phyloP scores from a whole-genome alignment of 2,797 vertebrate species.

The Lutra lutra region DNA sequence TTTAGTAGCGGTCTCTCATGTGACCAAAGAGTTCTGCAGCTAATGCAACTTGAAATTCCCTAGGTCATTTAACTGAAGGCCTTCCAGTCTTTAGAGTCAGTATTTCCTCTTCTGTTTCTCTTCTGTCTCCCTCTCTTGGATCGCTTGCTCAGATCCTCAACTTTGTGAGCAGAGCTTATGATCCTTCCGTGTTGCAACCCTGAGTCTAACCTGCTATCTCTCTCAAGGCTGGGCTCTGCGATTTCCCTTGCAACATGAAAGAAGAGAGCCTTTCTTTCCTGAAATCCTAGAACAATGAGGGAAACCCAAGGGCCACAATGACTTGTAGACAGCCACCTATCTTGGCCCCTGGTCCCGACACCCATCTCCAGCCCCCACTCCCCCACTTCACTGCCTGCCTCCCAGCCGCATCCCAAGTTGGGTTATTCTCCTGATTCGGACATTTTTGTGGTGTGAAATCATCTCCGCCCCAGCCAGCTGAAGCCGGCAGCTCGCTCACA shows the following conservation, averaged over 20 bases:
- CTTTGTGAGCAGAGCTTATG: neutral
- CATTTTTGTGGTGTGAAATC: constrained; percentile 79
- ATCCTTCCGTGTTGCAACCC: neutral
- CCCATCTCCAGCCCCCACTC: neutral
- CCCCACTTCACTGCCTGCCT: neutral
- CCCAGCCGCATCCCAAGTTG: neutral
- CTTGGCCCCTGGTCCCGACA: neutral
- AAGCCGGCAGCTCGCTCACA: neutral
- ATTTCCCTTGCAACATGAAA: neutral
- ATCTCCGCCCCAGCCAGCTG: constrained; percentile 65
- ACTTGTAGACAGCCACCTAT: neutral
- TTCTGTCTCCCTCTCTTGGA: too few relatives aligned
- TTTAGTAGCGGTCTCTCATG: neutral
- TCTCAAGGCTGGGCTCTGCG: neutral
- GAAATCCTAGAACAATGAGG: neutral
- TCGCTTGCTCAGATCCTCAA: neutral
- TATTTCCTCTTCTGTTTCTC: neutral
- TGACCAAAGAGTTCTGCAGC: neutral
- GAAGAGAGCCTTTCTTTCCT: neutral
- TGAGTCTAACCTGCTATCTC: neutral
- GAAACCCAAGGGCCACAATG: neutral
- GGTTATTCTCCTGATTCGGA: constrained; percentile 72
- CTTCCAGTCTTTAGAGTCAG: neutral
- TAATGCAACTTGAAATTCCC: neutral
- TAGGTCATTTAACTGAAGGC: neutral